A percentile compares a stretch with the other conserved stretches of the same genome.
Conservation (phyloP, 2,888 invertebrate genomes). For the Acleris literana region DNA sequence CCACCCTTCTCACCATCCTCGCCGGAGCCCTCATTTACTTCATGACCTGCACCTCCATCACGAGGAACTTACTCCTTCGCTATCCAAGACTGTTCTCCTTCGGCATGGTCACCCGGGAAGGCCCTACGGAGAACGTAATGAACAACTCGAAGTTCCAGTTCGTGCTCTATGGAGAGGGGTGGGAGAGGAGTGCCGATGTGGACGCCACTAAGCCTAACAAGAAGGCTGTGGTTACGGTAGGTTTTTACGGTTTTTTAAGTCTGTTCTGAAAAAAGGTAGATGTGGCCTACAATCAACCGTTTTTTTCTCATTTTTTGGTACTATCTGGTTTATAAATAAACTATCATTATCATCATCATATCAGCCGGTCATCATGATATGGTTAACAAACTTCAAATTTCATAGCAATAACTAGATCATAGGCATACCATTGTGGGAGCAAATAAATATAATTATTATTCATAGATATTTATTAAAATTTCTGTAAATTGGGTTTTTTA, state of each 20-base stretch:
- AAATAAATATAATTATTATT: too few relatives aligned
- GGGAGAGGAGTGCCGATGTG: slow-evolving; percentile 83
- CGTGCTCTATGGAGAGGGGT: slow-evolving; percentile 90
- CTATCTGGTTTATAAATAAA: too few relatives aligned
- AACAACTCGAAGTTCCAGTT: slow-evolving; percentile 86
- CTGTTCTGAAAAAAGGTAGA: too few relatives aligned
- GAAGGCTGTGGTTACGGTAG: slow-evolving; percentile 85
- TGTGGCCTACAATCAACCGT: too few relatives aligned
- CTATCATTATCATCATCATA: too few relatives aligned
- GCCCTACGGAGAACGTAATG: slow-evolving; percentile 85
- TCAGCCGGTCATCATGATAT: too few relatives aligned
- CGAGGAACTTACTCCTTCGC: slow-evolving; percentile 53
- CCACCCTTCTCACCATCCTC: slow-evolving; percentile 77
- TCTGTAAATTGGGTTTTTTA: too few relatives aligned
- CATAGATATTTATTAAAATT: too few relatives aligned
- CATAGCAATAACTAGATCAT: too few relatives aligned
- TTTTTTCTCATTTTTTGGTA: too few relatives aligned
- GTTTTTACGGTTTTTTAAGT: slow-evolving; percentile 5
- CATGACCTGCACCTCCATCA: slow-evolving; percentile 48
- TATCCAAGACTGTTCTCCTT: slow-evolving; percentile 84
- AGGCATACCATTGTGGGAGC: too few relatives aligned
- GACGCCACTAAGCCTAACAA: slow-evolving; percentile 85
- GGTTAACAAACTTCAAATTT: too few relatives aligned
- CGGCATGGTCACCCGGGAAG: slow-evolving; percentile 87
- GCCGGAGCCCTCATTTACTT: slow-evolving; percentile 76